Evolutionary conservation across 2,797 vertebrate genomes (phyloP).

Genomic region (Bradypus variegatus): DNA sequence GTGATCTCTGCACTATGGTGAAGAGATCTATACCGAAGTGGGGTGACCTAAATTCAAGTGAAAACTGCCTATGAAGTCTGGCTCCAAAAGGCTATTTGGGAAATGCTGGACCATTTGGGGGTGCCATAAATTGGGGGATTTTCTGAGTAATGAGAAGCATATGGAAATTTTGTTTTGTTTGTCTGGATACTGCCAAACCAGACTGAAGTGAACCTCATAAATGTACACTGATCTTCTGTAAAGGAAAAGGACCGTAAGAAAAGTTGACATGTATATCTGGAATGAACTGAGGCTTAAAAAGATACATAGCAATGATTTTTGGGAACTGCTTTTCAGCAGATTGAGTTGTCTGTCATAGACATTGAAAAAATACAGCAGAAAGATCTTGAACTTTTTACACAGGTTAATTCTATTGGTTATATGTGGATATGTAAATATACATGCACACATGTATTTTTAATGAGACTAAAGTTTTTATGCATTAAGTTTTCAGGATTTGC

Average conservation of each 20-base stretch:
- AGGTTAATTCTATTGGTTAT: background rate
- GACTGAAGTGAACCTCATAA: background rate
- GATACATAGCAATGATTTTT: background rate
- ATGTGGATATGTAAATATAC: background rate
- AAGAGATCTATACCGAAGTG: background rate
- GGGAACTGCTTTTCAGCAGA: background rate
- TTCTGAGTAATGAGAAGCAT: background rate
- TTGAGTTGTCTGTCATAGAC: background rate
- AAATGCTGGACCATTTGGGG: background rate
- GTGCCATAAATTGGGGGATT: background rate
- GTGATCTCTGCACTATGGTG: background rate
- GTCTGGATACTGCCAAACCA: background rate
- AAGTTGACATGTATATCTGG: background rate
- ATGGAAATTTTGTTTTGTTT: background rate
- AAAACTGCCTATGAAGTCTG: background rate
- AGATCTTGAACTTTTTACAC: background rate
- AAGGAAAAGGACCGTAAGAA: background rate
- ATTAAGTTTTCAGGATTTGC: conserved; percentile 40
- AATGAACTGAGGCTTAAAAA: background rate
- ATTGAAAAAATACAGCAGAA: background rate
- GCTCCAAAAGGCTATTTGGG: background rate
- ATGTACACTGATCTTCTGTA: background rate
- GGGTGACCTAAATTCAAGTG: background rate
- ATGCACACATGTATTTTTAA: background rate
- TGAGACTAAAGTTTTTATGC: background rate